Percentiles rank a stretch among this genome's conserved stretches.
Conservation (phyloP, 2,888 invertebrate species). For the Agrilus cyanescens region DNA sequence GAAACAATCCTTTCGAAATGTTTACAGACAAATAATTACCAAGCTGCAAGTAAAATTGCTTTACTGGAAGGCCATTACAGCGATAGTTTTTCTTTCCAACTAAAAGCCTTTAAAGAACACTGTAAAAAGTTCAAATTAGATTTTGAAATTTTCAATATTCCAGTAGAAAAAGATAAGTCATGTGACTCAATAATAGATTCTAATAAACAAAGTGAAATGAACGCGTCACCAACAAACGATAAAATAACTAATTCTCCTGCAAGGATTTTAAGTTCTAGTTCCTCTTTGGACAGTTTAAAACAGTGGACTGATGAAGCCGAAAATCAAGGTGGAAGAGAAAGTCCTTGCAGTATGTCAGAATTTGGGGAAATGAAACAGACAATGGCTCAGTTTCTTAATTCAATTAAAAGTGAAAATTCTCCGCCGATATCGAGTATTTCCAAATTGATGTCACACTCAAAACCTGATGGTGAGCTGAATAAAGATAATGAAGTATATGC, state of each 20-base stretch:
- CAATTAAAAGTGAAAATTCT: slow-evolving; percentile 25
- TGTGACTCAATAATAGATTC: slow-evolving; percentile 3
- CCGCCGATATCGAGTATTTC: slow-evolving; percentile 29
- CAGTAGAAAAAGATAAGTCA: too few relatives aligned
- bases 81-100: slow-evolving; percentile 33
- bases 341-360: slow-evolving; percentile 30
- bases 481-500: slow-evolving; percentile 16
- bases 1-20: slow-evolving; percentile 31
- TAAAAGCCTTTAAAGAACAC: slow-evolving; percentile 30
- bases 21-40: slow-evolving; percentile 29
- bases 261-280: slow-evolving; percentile 30
- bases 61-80: slow-evolving; percentile 32
- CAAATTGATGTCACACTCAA: slow-evolving; percentile 19
- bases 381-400: slow-evolving; percentile 31
- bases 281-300: slow-evolving; percentile 34
- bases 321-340: slow-evolving; percentile 34
- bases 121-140: slow-evolving; percentile 21
- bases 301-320: slow-evolving; percentile 35
- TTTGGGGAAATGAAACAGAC: slow-evolving; percentile 29
- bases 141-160: too few relatives aligned
- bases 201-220: slow-evolving; percentile 7
- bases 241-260: slow-evolving; percentile 24
- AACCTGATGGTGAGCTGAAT: slow-evolving; percentile 10
- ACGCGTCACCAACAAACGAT: slow-evolving; percentile 9
- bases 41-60: slow-evolving; percentile 34